Conservation (phyloP, 2,888 invertebrate species). For the Idaea biselata region DNA sequence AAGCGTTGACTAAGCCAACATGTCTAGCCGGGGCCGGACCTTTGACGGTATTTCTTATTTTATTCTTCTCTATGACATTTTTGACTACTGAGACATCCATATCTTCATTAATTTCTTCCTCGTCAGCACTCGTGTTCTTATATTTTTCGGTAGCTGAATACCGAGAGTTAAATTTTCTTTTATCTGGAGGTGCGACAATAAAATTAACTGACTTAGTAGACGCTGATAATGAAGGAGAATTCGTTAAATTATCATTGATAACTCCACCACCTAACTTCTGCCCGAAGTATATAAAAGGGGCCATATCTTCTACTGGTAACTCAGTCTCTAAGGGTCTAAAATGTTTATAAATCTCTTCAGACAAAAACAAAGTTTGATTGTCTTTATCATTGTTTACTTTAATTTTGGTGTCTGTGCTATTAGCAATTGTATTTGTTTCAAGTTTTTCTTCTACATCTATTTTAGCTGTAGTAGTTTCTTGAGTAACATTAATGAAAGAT, state of each 20-base stretch:
- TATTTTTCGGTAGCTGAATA: constrained; percentile 75
- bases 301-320: constrained; percentile 83
- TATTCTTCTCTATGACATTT: constrained; percentile 76
- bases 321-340: constrained; percentile 83
- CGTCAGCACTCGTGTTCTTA: constrained; percentile 71
- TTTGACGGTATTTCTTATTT: constrained; percentile 74
- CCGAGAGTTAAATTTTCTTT: constrained; percentile 68
- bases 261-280: constrained; percentile 77
- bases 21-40: constrained; percentile 73
- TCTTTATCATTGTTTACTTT: constrained; percentile 64
- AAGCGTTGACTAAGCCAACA: constrained; percentile 71
- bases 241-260: constrained; percentile 68
- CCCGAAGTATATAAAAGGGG: constrained; percentile 86
- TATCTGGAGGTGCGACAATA: constrained; percentile 63
- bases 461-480: constrained; percentile 21
- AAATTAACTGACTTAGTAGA: constrained; percentile 74
- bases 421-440: constrained; percentile 57
- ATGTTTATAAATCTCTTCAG: constrained; percentile 83
- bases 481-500: constrained; percentile 23
- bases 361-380: constrained; percentile 80
- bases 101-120: constrained; percentile 80
- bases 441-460: constrained; percentile 44
- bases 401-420: constrained; percentile 55
- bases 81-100: constrained; percentile 83
- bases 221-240: constrained; percentile 70